phyloP scores from a whole-genome alignment of 2,797 vertebrate species.

The Poecilia gillii region DNA sequence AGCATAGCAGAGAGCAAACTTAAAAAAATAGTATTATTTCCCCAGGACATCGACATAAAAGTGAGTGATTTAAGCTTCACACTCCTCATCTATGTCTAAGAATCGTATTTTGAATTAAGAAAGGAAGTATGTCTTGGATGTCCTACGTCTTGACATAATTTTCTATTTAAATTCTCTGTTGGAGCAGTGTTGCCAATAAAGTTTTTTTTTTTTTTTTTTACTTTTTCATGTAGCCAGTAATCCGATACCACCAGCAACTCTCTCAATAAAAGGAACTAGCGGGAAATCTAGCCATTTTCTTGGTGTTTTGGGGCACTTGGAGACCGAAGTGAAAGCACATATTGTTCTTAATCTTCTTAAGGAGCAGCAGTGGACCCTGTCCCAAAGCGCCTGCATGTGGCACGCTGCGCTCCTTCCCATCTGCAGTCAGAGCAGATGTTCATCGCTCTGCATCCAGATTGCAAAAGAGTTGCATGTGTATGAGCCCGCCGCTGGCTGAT shows the following conservation, averaged over 20 bases:
- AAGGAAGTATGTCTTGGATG: background rate
- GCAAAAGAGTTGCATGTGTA: background rate
- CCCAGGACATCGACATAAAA: background rate
- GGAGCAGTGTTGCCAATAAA: background rate
- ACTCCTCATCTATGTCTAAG: background rate
- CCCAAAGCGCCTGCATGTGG: background rate
- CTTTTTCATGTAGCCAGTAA: background rate
- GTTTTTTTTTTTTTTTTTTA: background rate
- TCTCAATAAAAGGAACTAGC: background rate
- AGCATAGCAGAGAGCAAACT: background rate
- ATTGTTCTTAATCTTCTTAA: background rate
- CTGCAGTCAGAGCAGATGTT: slow-evolving; percentile 1
- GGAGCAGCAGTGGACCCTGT: background rate
- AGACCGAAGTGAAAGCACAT: background rate
- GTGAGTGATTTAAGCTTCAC: background rate
- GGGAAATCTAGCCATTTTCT: background rate
- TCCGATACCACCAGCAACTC: background rate
- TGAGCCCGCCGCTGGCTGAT: background rate
- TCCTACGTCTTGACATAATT: background rate
- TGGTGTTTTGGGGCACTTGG: background rate
- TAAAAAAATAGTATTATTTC: background rate
- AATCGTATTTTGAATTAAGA: background rate
- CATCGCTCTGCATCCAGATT: background rate
- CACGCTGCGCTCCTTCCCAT: background rate
- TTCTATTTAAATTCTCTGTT: background rate